Evolutionary conservation across 2,888 invertebrate species (phyloP).

Genomic region (Griposia aprilina): DNA sequence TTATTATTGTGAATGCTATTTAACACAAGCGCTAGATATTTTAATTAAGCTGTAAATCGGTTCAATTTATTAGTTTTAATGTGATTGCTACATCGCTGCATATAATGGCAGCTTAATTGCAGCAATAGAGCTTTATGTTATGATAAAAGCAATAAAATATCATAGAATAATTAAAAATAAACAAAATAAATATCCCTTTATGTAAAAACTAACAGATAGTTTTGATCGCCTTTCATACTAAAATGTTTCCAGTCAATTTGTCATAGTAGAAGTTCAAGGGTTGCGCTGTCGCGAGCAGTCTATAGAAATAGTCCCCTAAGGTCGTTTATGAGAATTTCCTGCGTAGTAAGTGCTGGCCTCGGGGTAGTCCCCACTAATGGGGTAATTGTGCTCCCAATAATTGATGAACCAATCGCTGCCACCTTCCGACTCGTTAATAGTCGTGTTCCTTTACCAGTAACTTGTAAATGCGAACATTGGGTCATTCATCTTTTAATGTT

Average conservation of each 20-base stretch:
- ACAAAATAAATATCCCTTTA: too few relatives aligned
- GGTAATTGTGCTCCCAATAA: constrained; percentile 82
- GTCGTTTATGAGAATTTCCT: constrained; percentile 77
- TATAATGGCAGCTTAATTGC: too few relatives aligned
- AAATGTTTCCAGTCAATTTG: constrained; percentile 27
- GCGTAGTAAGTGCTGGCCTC: constrained; percentile 72
- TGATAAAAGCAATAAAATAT: neutral
- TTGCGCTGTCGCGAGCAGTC: constrained; percentile 24
- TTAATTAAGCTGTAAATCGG: constrained; percentile 48
- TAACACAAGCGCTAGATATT: constrained; percentile 38
- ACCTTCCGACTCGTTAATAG: constrained; percentile 80
- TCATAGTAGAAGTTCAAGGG: constrained; percentile 53
- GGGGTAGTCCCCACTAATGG: constrained; percentile 79
- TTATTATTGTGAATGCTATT: constrained; percentile 41
- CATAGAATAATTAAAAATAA: neutral
- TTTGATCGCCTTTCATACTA: neutral
- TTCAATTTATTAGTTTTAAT: constrained; percentile 25
- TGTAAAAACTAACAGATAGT: neutral
- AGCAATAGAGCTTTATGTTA: neutral
- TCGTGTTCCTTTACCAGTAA: constrained; percentile 58
- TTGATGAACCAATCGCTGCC: constrained; percentile 79
- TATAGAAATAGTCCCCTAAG: constrained; percentile 60
- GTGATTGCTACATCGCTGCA: constrained; percentile 10
- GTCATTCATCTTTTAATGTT: constrained; percentile 29
- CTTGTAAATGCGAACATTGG: constrained; percentile 19